These are phyloP conservation scores for Physeter macrocephalus DNA, from an alignment of 2,113 vertebrate genomes.

Conservation along the genomic window DNA sequence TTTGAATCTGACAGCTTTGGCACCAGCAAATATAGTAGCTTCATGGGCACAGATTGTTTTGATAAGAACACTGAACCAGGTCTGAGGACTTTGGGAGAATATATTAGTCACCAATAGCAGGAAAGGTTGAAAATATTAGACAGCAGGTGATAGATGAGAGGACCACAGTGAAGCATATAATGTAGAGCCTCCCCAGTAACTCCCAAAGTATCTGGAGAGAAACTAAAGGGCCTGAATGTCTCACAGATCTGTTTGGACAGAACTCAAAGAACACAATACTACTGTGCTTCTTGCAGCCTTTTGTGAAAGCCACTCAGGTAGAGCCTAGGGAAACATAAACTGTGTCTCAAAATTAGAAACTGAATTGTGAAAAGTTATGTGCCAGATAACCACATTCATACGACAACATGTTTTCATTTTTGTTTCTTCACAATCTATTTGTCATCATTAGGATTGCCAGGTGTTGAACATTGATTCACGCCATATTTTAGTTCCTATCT, in stretches of 20 bases:
- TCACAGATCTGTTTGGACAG: not conserved
- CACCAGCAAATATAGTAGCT: not conserved
- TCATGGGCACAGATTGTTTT: not conserved
- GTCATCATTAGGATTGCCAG: not conserved
- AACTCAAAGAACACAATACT: not conserved
- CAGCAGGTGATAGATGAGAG: not conserved
- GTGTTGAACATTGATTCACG: not conserved
- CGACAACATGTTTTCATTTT: not conserved
- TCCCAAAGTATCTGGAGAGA: not conserved
- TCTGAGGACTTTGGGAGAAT: not conserved
- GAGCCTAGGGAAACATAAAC: not conserved
- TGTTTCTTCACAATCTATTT: not conserved
- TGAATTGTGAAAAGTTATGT: not conserved
- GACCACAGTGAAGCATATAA: not conserved
- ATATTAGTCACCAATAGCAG: not conserved
- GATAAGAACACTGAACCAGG: not conserved
- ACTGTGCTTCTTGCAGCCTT: not conserved
- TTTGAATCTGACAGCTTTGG: not conserved
- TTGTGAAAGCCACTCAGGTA: not conserved
- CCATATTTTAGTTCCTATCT: not conserved
- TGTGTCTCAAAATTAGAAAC: not conserved
- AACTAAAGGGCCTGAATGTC: not conserved
- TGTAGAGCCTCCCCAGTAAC: not conserved
- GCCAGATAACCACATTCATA: not conserved
- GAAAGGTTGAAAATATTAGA: not conserved